A percentile compares a stretch with the other conserved stretches of the same genome.
Evolutionary conservation across 1,140 invertebrate species (phyloP).

Genomic region (Aphelinus atriplicis): DNA sequence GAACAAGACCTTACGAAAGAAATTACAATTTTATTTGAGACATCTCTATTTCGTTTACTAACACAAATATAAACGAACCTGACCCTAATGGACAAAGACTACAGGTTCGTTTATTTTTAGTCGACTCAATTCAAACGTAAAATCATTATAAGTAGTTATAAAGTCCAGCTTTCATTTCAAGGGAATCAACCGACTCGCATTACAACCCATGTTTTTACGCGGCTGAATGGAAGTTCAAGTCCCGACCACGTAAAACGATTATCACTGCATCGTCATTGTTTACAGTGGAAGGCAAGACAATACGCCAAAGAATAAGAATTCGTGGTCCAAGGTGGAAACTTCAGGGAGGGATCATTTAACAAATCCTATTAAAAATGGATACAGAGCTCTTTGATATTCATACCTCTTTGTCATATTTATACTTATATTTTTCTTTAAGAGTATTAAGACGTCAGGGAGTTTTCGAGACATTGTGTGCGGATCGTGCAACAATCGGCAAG

Average conservation of each 20-base stretch:
- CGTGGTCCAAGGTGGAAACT: constrained; percentile 2
- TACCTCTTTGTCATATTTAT: constrained; percentile 30
- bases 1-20: no score
- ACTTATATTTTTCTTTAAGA: constrained; percentile 38
- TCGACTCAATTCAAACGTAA: no score
- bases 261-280: neutral
- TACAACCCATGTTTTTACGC: no score
- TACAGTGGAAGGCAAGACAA: neutral
- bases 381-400: neutral
- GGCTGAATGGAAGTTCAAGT: no score
- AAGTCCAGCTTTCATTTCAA: no score
- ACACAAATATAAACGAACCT: no score
- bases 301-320: neutral
- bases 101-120: no score
- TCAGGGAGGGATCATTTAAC: constrained; percentile 32
- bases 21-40: no score
- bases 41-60: no score
- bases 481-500: constrained; percentile 4
- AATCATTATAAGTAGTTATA: no score
- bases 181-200: no score
- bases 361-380: constrained; percentile 42
- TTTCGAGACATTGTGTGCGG: constrained; percentile 3
- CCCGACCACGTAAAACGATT: constrained; percentile 6
- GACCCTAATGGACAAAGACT: no score
- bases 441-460: constrained; percentile 27